Base-by-base conservation (phyloP, 2,888 invertebrate species). In the Meliscaeva auricollis region DNA sequence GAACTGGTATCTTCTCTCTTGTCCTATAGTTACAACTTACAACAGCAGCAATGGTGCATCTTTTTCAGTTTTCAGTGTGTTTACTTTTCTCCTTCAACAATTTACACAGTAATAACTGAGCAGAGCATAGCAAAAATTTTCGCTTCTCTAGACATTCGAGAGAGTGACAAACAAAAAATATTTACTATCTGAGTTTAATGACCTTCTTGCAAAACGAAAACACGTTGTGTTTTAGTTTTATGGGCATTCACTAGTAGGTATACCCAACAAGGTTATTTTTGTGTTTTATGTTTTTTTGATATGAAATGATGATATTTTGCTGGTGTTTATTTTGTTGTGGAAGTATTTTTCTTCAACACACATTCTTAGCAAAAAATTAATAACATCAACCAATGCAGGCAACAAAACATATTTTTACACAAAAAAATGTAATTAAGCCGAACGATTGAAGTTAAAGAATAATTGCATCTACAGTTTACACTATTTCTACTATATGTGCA, bases 111-210 rank as follows among this genome's bases (percentile, higher is more conserved):
- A 69, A 80, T 81, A 64, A 70, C 81, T 62, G 4, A 26, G 26
- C 26, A 26, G 26, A 26, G 26, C 26, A 26, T 60, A 80, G 64
- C 75, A 60, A 26, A 26, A 26, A 26, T 26, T 26, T 26, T 26
- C 35, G 35, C 8, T 82, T 82, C 82, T 82, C 82, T 73, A 82
- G 82, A 77, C 82, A 68, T 77, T 68, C 82, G 77, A 82, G 73
- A 82, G 82, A 82, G 82, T 77, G 82, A 82, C 77, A 82, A 82
- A 64, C n/a, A n/a, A n/a, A n/a, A n/a, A n/a, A n/a, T n/a, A 66
- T 60, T 72, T 73, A 72, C 77, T 48, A 60, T n/a, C 38, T 54
- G 77, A 73, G 82, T 82, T 82, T 73, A 82, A 73, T 52, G 73
- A 82, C 82, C 82, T 62, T 66, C 64, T 35, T 50, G 41, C 62